phyloP scores from a whole-genome alignment of 64 coral and sea anemone species.

The Actinia equina region DNA sequence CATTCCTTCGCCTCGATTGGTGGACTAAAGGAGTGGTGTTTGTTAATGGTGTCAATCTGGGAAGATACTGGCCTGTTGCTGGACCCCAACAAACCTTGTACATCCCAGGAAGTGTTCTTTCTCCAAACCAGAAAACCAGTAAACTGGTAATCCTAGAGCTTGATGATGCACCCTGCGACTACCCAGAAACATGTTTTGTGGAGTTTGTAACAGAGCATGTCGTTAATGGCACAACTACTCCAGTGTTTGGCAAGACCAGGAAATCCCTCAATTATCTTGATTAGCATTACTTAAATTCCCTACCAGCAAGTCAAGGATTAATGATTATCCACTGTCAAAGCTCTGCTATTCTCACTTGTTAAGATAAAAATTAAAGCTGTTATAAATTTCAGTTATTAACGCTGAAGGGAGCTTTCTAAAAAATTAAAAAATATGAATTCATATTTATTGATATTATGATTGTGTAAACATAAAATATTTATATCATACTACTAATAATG shows the following conservation, averaged over 20 bases:
- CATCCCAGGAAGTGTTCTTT: slow-evolving; percentile 68
- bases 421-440: no score
- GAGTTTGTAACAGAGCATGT: slow-evolving; percentile 59
- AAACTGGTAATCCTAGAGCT: slow-evolving; percentile 63
- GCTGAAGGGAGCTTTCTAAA: no score
- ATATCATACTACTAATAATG: no score
- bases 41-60: slow-evolving; percentile 62
- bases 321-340: neutral
- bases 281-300: neutral
- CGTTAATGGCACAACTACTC: slow-evolving; percentile 59
- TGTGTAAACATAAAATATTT: no score
- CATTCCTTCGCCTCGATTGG: slow-evolving; percentile 61
- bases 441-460: no score
- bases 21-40: slow-evolving; percentile 72
- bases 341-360: neutral
- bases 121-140: slow-evolving; percentile 30
- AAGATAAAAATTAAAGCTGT: no score
- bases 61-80: slow-evolving; percentile 78
- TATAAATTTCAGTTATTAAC: no score
- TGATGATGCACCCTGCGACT: slow-evolving; percentile 72
- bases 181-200: slow-evolving; percentile 57
- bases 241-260: slow-evolving; percentile 38
- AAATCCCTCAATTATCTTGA: neutral
- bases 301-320: no score
- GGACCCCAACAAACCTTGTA: slow-evolving; percentile 84